These are phyloP conservation scores for Aldabrachelys gigantea DNA, from an alignment of 2,113 vertebrate genomes.

Conservation along the genomic window DNA sequence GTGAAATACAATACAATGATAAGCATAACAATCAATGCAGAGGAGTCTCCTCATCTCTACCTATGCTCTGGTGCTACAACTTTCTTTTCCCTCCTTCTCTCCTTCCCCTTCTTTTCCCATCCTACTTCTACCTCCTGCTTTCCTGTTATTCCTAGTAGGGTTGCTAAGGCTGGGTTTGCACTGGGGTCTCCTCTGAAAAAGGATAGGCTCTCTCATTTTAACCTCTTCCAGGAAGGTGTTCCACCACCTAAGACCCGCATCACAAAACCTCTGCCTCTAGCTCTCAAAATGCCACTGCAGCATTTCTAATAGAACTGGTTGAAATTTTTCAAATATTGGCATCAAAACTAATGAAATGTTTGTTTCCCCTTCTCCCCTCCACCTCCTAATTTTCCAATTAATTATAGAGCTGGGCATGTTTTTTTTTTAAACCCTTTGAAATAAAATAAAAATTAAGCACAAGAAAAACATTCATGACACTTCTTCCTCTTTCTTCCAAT, in stretches of 20 bases:
- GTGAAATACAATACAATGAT: background rate
- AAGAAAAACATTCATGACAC: background rate
- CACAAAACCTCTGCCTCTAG: too few relatives aligned
- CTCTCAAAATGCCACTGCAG: background rate
- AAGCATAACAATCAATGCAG: background rate
- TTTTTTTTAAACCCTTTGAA: background rate
- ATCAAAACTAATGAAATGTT: too few relatives aligned
- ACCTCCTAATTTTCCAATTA: background rate
- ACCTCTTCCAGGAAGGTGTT: background rate
- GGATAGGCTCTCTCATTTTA: background rate
- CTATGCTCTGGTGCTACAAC: background rate
- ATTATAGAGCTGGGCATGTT: background rate
- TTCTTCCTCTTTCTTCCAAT: background rate
- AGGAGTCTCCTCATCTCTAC: background rate
- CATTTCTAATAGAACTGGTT: background rate
- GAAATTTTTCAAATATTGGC: background rate
- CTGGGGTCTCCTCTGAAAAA: background rate
- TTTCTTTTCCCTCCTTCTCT: background rate
- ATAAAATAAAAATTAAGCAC: background rate
- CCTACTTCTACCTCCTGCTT: background rate
- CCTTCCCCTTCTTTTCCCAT: background rate
- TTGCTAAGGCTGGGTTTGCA: rapidly evolving
- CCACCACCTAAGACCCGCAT: background rate
- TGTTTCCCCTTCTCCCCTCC: too few relatives aligned
- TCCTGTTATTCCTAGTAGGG: background rate